Base-by-base conservation (phyloP, 35 echinoderm and acorn worm genomes). In the Apostichopus japonicus region DNA sequence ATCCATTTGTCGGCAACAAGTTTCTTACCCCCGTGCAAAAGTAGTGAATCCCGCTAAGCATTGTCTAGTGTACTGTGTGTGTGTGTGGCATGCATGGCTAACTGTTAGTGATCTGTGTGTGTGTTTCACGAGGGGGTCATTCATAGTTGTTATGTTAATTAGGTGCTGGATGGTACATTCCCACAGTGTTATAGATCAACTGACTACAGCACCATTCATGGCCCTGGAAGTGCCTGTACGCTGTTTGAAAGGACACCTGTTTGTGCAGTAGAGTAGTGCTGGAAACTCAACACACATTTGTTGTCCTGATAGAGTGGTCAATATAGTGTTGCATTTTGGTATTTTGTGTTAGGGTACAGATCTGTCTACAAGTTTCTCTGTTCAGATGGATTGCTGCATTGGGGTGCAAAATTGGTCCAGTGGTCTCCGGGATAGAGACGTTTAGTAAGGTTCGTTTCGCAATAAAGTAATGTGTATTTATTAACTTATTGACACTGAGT, bases 101-200 rank as follows among this genome's bases (percentile, higher is more conserved):
- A 57, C 81, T 57, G 81, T 8, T n/a, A 55, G 53, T 57, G 17
- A 24, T 84, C 54, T 59, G 53, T 84, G 81, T 84, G 54, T 57
- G 56, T 23, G 56, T 59, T 84, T 56, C 81, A 84, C 81, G 56
- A 84, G 81, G 81, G 78, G 81, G 81, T 84, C 81, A 84, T 84
- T 84, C 81, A 84, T 84, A 84, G 86, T 73, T 89, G 86, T 89
- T 89, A 89, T 89, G 86, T 89, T 89, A 89, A 89, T 89, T 89
- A 89, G 86, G 62, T 89, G 44, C 63, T 65, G 86, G 63, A 27
- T 89, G 86, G 72, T 22, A 89, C 86, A 89, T 89, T 89, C 86
- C 86, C 86, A 89, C 61, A 89, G 86, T 89, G 86, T 89, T 67
- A 19, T 89, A 63, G 23, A 65, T 89, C 21, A 33, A 54, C 86